Percentiles rank a stretch among this genome's conserved stretches.
phyloP scores from a whole-genome alignment of 2,888 invertebrate species.

The Papilio protenor region DNA sequence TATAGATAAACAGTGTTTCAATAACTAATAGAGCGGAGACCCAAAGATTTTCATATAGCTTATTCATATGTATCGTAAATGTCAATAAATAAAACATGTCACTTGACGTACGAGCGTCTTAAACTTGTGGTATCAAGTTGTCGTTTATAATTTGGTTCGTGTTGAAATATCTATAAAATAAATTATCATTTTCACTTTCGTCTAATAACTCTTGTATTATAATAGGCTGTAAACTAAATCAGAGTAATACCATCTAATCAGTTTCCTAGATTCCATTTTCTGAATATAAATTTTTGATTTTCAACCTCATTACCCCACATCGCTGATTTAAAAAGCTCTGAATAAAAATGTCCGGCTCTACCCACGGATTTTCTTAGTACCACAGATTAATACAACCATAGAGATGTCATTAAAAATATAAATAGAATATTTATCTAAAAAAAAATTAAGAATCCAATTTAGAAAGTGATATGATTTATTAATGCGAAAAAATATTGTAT shows the following conservation, averaged over 20 bases:
- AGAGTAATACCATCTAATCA: slow-evolving; percentile 45
- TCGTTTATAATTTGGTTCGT: no score
- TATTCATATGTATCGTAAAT: no score
- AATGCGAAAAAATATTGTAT: no score
- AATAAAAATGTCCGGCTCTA: slow-evolving; percentile 48
- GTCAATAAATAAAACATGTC: no score
- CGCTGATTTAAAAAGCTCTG: slow-evolving; percentile 69
- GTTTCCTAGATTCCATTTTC: slow-evolving; percentile 63
- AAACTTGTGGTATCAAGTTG: no score
- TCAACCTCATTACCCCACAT: slow-evolving; percentile 76
- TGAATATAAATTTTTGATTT: slow-evolving; percentile 77
- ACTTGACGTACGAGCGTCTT: no score
- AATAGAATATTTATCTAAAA: no score
- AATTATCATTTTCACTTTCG: background rate
- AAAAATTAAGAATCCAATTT: background rate
- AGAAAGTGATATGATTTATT: background rate
- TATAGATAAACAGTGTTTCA: no score
- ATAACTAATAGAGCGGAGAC: background rate
- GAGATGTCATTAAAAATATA: slow-evolving; percentile 1
- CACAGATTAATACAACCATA: slow-evolving; percentile 37
- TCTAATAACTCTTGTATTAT: background rate
- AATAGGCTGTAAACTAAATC: slow-evolving; percentile 40
- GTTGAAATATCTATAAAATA: no score
- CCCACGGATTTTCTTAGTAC: slow-evolving; percentile 44
- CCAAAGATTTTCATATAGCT: background rate